Evolutionary conservation across 92 coral and sea anemone genomes (phyloP), one percentile per base, ranked within the genome.

Genomic region (Nematostella vectensis): DNA sequence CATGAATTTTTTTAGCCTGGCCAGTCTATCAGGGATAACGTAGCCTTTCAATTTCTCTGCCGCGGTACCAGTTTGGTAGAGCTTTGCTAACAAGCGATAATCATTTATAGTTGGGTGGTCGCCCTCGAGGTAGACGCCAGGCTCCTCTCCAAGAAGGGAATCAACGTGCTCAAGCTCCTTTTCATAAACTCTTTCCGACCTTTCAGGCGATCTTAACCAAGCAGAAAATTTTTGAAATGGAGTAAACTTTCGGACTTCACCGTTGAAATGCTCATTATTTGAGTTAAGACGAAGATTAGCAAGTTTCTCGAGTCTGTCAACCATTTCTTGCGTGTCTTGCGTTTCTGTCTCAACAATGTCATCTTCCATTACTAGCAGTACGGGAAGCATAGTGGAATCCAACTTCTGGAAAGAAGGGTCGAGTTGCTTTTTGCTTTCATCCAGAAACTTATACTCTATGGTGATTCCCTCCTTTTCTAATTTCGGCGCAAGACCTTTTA

Each of bases 341-440:
- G 40, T 6, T 15, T 6, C 40, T 6, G 40, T 15, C 40, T 33
- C 40, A 6, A 6, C 40, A 33, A 33, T 33, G 47, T 29, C 55
- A 16, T 50, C 47, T 55, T 16, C 15, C 28, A 49, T 24, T 10
- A 33, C 25, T 11, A 64, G 27, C 40, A 33, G 40, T 18, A 40
- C 61, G 26, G 70, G 70, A 25, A 40, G 29, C 70, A 40, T 64
- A 9, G 69, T 62, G 12, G 58, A 13, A 17, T 18, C 26, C 4
- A 53, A 2, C 29, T 53, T 38, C 33, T 24, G 27, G 48, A 12
- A 26, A 0, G 18, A 18, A 12, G 11, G 50, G 28, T 36, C 27
- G 21, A 2, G 19, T 20, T 37, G 31, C 52, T 52, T 50, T 48
- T 16, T 19, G 10, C 47, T 27, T 4, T 52, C 51, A 6, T 49